A percentile compares a stretch with the other conserved stretches of the same genome.
phyloP scores from a whole-genome alignment of 2,113 vertebrate species.

The Tachysurus vachellii region DNA sequence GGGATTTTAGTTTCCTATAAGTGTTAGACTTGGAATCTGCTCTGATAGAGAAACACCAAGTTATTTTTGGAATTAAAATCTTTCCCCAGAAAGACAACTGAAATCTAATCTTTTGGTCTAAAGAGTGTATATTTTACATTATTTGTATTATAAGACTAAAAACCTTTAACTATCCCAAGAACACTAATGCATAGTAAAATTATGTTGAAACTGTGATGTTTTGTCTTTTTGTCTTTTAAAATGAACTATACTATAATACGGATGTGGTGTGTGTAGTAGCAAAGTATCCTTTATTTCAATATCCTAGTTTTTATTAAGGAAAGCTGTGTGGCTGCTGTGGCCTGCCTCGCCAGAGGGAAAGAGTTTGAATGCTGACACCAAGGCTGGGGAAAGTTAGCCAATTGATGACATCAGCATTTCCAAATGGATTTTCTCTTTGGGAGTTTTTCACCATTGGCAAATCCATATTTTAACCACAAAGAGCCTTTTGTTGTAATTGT shows the following conservation, averaged over 20 bases:
- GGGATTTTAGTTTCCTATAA: not conserved
- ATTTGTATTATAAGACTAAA: not conserved
- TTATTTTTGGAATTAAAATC: not conserved
- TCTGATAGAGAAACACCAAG: not conserved
- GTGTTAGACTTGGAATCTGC: not conserved
- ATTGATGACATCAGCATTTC: conserved; percentile 43
- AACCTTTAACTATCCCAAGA: not conserved
- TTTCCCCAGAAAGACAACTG: not conserved
- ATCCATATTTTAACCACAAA: conserved; percentile 17
- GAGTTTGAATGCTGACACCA: conserved; percentile 19
- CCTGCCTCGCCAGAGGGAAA: conserved; percentile 26
- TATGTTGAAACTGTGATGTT: not conserved
- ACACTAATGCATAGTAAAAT: not conserved
- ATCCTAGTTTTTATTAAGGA: not conserved
- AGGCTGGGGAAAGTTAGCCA: conserved; percentile 2
- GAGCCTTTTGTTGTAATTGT: not conserved
- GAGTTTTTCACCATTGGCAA: not conserved
- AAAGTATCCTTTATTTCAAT: not conserved
- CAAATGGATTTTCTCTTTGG: not conserved
- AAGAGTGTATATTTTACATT: not conserved
- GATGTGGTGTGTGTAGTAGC: not conserved
- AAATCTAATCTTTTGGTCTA: not conserved
- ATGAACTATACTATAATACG: not conserved
- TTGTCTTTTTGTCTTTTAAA: not conserved
- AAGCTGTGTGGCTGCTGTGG: not conserved